phyloP scores from a whole-genome alignment of 2,797 vertebrate species.

The Malurus splendens region DNA sequence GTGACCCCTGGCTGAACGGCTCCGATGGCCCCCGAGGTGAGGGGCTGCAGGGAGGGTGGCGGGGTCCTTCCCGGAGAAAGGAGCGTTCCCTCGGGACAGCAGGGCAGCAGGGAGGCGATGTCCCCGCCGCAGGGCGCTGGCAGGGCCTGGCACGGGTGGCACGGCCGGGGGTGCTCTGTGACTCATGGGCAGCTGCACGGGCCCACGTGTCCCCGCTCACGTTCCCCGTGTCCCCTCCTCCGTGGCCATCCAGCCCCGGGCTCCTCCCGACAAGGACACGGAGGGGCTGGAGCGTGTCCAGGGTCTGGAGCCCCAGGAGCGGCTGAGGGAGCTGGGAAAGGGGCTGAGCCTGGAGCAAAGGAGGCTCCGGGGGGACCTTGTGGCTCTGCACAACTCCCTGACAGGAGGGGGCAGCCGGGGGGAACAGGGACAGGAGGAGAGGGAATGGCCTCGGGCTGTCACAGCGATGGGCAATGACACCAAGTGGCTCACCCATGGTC shows the following conservation, averaged over 20 bases:
- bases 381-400: background rate
- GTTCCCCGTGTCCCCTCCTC: background rate
- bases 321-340: background rate
- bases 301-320: background rate
- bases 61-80: background rate
- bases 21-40: slow-evolving; percentile 71
- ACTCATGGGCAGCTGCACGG: background rate
- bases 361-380: background rate
- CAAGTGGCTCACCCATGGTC: background rate
- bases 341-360: background rate
- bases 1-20: slow-evolving; percentile 35
- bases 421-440: background rate
- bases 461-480: fast-evolving
- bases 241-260: background rate
- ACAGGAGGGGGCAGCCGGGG: background rate
- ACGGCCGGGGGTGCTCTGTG: background rate
- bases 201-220: background rate
- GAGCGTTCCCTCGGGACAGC: background rate
- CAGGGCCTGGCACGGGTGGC: background rate
- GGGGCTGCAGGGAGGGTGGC: background rate
- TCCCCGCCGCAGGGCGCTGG: background rate
- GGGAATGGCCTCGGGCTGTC: fast-evolving
- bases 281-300: background rate
- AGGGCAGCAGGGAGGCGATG: background rate
- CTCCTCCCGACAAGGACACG: fast-evolving